Evolutionary conservation across 2,113 vertebrate genomes (phyloP).

Genomic region (Ictidomys tridecemlineatus): DNA sequence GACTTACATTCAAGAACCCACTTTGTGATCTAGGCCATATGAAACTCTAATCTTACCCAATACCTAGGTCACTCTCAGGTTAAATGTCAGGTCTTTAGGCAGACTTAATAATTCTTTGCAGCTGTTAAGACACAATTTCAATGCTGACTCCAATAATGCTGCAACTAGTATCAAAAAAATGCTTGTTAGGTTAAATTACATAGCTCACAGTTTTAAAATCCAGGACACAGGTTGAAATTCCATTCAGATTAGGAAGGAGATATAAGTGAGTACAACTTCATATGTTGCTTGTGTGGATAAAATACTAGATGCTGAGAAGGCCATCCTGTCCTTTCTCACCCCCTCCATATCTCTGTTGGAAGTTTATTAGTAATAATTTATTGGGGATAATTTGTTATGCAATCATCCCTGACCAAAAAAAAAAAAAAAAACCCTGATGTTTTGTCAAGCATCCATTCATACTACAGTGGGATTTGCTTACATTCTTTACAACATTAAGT

Average conservation of each 20-base stretch:
- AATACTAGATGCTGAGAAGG: neutral
- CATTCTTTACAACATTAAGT: neutral
- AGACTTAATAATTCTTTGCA: constrained; percentile 16
- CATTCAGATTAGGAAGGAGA: neutral
- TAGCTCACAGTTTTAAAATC: neutral
- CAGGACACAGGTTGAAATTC: neutral
- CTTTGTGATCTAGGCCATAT: neutral
- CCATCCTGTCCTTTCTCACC: neutral
- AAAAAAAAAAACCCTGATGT: too few relatives aligned
- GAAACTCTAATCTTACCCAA: neutral
- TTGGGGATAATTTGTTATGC: neutral
- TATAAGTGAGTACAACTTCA: neutral
- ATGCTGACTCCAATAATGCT: neutral
- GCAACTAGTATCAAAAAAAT: neutral
- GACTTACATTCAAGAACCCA: neutral
- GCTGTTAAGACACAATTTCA: neutral
- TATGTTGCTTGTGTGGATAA: constrained; percentile 5
- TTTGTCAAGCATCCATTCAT: neutral
- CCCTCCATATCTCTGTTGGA: neutral
- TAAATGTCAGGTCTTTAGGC: neutral
- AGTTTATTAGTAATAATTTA: constrained; percentile 4
- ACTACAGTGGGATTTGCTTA: neutral
- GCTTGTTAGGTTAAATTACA: constrained; percentile 5
- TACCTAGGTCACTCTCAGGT: neutral
- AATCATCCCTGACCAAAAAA: neutral